Conservation (phyloP, 2,797 vertebrate genomes). For the Diplodus puntazzo region DNA sequence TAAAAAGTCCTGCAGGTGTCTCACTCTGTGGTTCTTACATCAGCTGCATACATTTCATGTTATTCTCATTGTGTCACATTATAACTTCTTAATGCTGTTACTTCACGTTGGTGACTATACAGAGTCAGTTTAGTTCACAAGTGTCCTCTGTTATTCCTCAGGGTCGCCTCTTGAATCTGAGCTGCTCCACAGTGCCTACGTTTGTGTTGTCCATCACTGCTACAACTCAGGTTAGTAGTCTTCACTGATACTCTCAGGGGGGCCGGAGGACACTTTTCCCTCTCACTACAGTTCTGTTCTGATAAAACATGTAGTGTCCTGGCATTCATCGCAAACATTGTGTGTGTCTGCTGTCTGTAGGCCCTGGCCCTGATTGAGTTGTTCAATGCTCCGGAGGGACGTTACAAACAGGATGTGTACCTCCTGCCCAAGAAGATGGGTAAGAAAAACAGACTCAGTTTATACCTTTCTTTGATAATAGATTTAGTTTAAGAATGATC, state of each 20-base stretch:
- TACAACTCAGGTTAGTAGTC: constrained; percentile 92
- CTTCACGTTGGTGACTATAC: not conserved
- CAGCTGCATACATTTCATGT: not conserved
- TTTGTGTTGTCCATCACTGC: constrained; percentile 99
- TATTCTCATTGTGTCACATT: not conserved
- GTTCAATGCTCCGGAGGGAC: constrained; percentile 96
- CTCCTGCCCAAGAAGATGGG: constrained; percentile 98
- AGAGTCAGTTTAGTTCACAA: constrained; percentile 1
- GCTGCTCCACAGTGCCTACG: constrained; percentile 98
- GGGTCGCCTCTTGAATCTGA: constrained; percentile 97
- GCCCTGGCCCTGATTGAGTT: constrained; percentile 97
- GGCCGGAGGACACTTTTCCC: not conserved
- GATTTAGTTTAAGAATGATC: not conserved
- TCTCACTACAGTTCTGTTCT: not conserved
- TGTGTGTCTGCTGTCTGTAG: constrained; percentile 74
- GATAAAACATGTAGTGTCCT: not conserved
- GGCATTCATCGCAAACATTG: not conserved
- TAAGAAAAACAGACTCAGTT: constrained; percentile 72
- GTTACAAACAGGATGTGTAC: constrained; percentile 99
- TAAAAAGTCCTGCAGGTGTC: not conserved
- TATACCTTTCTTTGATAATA: not conserved
- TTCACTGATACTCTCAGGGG: not conserved
- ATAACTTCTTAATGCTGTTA: not conserved
- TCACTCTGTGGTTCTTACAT: not conserved
- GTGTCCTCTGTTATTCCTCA: constrained; percentile 64